phyloP scores from a whole-genome alignment of 2,797 vertebrate genomes.

The Hyperoplus immaculatus region DNA sequence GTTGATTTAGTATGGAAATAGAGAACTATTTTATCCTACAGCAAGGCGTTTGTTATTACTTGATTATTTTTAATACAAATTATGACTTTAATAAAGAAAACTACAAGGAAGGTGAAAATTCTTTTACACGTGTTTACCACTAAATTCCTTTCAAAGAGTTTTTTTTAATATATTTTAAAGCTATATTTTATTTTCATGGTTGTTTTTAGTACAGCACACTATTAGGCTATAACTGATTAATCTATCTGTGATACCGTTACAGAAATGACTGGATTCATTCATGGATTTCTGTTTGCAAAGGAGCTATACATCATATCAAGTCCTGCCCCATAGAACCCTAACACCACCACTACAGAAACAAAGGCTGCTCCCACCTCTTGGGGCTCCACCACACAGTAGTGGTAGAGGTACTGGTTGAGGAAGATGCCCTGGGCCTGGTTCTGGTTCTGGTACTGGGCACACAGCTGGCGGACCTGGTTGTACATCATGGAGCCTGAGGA shows the following conservation, averaged over 20 bases:
- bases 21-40: no score
- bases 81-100: no score
- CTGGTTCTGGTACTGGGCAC: conserved; percentile 89
- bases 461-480: conserved; percentile 87
- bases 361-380: conserved; percentile 87
- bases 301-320: background rate
- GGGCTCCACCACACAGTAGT: conserved; percentile 94
- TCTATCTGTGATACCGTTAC: background rate
- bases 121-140: no score
- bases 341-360: background rate
- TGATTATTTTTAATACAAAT: no score
- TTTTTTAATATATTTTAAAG: no score
- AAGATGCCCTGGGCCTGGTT: conserved; percentile 84
- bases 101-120: no score
- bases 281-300: background rate
- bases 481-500: conserved; percentile 88
- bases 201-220: no score
- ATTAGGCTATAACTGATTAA: background rate
- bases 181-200: no score
- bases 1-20: no score
- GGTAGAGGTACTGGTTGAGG: conserved; percentile 93
- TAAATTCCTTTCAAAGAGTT: no score
- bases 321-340: background rate
- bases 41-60: no score
- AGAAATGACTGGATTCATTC: background rate